phyloP scores from a whole-genome alignment of 2,113 vertebrate genomes.

The Danionella cerebrum region DNA sequence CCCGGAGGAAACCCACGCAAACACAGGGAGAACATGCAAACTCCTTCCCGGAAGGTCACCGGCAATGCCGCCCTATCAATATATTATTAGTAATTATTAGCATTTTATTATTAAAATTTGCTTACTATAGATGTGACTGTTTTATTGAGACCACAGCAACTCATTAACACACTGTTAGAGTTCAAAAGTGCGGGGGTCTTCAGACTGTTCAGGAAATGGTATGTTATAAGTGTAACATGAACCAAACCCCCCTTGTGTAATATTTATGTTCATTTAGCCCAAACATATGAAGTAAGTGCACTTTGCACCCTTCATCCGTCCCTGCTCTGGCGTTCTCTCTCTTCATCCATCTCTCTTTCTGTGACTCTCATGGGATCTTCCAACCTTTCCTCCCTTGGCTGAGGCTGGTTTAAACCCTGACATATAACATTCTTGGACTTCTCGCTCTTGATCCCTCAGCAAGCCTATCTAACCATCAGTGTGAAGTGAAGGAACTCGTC shows the following conservation, averaged over 20 bases:
- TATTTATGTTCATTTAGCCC: constrained; percentile 12
- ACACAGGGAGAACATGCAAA: no score
- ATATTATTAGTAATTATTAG: no score
- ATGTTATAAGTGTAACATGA: background rate
- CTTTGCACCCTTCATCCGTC: background rate
- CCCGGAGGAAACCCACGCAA: no score
- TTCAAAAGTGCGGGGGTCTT: background rate
- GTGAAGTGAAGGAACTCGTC: constrained; percentile 46
- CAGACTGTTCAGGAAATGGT: background rate
- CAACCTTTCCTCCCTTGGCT: background rate
- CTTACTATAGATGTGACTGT: no score
- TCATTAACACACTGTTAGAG: background rate
- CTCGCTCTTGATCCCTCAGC: constrained; percentile 16
- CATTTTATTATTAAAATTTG: no score
- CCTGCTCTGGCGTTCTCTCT: constrained; percentile 7
- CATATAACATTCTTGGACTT: background rate
- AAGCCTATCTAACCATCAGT: constrained; percentile 47
- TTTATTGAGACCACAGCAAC: no score
- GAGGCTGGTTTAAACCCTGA: background rate
- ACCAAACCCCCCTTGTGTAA: background rate
- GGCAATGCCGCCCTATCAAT: no score
- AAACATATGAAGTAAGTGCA: background rate
- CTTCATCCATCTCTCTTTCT: background rate
- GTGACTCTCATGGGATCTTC: constrained; percentile 8
- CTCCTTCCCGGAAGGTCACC: no score